Evolutionary conservation across 2,797 vertebrate genomes (phyloP).

Genomic region (Propithecus perrieri): DNA sequence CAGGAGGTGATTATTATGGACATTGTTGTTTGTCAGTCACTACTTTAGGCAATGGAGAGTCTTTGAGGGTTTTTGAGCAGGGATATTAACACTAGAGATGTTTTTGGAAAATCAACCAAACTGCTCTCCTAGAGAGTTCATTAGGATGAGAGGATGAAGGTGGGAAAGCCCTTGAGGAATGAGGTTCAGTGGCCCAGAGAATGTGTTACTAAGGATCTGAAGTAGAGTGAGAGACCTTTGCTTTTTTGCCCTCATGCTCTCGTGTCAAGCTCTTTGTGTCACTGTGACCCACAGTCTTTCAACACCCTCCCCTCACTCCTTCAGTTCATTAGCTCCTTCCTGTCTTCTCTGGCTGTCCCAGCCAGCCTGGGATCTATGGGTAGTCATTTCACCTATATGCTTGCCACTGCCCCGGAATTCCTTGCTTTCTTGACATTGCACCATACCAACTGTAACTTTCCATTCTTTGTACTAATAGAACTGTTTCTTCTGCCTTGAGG

Average conservation of each 20-base stretch:
- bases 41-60: neutral
- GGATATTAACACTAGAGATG: neutral
- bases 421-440: constrained; percentile 30
- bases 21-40: neutral
- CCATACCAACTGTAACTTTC: neutral
- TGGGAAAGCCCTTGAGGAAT: neutral
- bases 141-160: neutral
- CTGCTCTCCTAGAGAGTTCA: neutral
- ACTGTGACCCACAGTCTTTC: neutral
- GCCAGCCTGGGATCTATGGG: neutral
- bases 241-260: neutral
- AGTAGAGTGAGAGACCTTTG: neutral
- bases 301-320: neutral
- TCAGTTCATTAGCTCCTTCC: neutral
- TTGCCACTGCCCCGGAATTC: neutral
- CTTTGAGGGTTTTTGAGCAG: constrained; percentile 18
- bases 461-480: neutral
- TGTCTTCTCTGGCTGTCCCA: neutral
- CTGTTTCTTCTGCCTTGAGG: neutral
- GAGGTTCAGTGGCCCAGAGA: neutral
- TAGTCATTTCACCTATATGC: neutral
- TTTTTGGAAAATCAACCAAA: neutral
- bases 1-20: neutral
- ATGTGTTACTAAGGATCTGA: neutral
- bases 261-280: neutral